Base-by-base conservation (phyloP, 2,113 vertebrate genomes). In the Bambusicola thoracicus region DNA sequence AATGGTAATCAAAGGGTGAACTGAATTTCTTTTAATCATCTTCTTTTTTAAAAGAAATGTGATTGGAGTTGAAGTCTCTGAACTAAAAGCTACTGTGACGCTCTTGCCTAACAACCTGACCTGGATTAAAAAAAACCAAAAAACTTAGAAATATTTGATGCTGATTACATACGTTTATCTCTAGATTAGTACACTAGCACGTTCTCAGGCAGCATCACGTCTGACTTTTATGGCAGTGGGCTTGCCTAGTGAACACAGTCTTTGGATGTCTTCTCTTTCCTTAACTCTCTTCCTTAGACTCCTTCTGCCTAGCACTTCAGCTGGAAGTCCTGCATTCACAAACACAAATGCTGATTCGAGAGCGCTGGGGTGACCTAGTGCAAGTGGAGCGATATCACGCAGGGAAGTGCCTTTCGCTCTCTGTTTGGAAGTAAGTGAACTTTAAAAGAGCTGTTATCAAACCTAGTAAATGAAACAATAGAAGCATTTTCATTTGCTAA, bases 351-450 rank as follows among this genome's bases (percentile, higher is more conserved):
- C 97, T 99, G 94, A 98, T 99, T 87, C 98, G 99, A 66, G 99
- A 99, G 96, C 98, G 99, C 41, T 99, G 99, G 99, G 99, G 99
- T n/a, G 99, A 99, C 97, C 98, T 99, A 61, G 99, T 99, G 86
- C 99, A 99, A 94, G 99, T 99, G 92, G 99, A 99, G 96, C 97
- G 98, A 93, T 99, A 99, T 46, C 88, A 99, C 62, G 98, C 99
- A 11, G 99, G 99, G 68, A 99, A 99, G 97, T 99, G 98, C 95
- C 99, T 99, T 93, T 99, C 98, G 0, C 98, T 99, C 41, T 97
- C 98, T 56, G 99, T 99, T 95, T 99, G 99, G 99, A 99, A 99
- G 99, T 99, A 99, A 98, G 99, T 98, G 68, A 22, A 86, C 79
- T 95, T 94, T 66, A 79, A 92, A 85, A 48, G 43, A 20, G 32